Evolutionary conservation across 2,113 vertebrate genomes (phyloP), one percentile per base, ranked within the genome.

Genomic region (Suricata suricatta): DNA sequence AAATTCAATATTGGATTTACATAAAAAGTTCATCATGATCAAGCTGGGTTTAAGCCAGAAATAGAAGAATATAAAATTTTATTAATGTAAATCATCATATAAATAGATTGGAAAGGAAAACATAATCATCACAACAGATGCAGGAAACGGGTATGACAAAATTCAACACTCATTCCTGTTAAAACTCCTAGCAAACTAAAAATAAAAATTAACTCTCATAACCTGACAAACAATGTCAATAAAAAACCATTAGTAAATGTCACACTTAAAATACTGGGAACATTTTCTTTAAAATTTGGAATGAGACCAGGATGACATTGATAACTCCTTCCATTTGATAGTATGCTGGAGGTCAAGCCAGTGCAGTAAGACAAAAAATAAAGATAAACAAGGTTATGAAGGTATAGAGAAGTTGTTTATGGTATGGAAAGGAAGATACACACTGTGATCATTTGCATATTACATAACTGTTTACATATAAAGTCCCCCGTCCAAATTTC

Each of bases 1-100:
- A 90, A 74, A 64, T 41, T n/a, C 66, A 86, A 33, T 21, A 38
- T 57, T 82, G 31, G 35, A 63, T 92, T 79, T 95, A 76, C n/a
- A 52, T 64, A 44, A 68, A 76, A 76, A 80, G 60, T 13, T n/a
- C 17, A 27, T 83, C 19, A 63, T 27, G 50, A 71, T 52, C 16
- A 83, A 85, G 44, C 44, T 93, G 29, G 76, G 47, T 90, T 95
- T 86, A 95, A 72, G 81, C 33, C 57, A 87, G 60, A 91, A 90
- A 82, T 63, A 10, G 1, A 66, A 66, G 54, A 80, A 57, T 38
- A 21, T 76, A 57, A 64, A 38, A 86, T 63, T 57, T 60, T 41
- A 33, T 80, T 74, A 60, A 82, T 77, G 2, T 63, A 77, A 77
- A 35, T 77, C 47, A 69, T 2, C n/a, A 33, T 44, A 33, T 41